phyloP scores from a whole-genome alignment of 2,888 invertebrate genomes.

The Andrena camellia region DNA sequence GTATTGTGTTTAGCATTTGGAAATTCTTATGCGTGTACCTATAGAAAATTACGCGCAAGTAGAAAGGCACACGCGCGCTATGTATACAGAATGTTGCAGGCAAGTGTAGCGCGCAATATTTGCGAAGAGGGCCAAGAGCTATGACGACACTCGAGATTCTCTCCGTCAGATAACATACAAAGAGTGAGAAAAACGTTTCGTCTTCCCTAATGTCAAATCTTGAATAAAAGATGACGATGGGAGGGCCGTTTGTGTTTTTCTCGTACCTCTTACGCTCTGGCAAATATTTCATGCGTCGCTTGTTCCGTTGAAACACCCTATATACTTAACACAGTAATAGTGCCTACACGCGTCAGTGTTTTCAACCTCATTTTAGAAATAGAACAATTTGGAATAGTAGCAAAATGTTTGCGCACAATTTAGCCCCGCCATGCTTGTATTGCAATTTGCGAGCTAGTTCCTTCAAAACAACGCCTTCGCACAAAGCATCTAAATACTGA shows the following conservation, averaged over 20 bases:
- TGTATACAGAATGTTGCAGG: no score
- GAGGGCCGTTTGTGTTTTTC: background rate
- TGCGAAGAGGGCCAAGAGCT: background rate
- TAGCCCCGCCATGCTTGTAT: background rate
- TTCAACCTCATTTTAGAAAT: slow-evolving; percentile 6
- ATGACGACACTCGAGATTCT: background rate
- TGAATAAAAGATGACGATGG: slow-evolving; percentile 1
- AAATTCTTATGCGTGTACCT: no score
- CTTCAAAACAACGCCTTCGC: background rate
- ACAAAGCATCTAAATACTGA: background rate
- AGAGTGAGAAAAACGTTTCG: slow-evolving; percentile 3
- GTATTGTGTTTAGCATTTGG: no score
- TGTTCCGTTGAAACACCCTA: background rate
- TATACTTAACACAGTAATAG: background rate
- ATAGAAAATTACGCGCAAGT: no score
- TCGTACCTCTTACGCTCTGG: background rate
- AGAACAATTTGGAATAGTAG: slow-evolving; percentile 3
- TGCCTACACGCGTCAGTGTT: background rate
- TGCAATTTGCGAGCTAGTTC: background rate
- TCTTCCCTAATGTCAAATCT: background rate
- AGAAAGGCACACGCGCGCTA: no score
- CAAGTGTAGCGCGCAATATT: background rate
- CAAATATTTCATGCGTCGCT: background rate
- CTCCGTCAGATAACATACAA: background rate
- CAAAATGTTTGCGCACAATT: background rate